A percentile compares a stretch with the other conserved stretches of the same genome.
Evolutionary conservation across 2,888 invertebrate genomes (phyloP).

Genomic region (Mayetiola destructor): DNA sequence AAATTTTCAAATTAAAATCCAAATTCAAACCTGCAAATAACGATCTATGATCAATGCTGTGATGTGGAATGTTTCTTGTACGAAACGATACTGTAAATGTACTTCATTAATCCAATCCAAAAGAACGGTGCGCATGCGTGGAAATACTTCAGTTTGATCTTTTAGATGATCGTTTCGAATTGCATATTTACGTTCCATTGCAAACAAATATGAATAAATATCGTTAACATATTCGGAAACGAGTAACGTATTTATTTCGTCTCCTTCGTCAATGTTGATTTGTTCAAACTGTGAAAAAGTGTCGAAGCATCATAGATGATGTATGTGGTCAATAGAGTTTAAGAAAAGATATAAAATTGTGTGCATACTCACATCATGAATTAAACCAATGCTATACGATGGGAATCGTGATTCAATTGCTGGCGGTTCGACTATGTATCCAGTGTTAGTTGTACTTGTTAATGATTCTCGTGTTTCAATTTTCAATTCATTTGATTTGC

Average conservation of each 20-base stretch:
- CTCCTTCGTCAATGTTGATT: conserved; percentile 63
- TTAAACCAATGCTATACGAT: background rate
- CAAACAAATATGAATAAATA: conserved; percentile 69
- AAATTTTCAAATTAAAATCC: background rate
- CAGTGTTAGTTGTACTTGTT: no score
- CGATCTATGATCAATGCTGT: conserved; percentile 79
- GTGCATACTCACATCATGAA: conserved; percentile 24
- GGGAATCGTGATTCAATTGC: background rate
- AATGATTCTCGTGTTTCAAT: background rate
- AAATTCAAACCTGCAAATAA: conserved; percentile 61
- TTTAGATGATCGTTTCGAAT: conserved; percentile 38
- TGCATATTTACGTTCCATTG: conserved; percentile 44
- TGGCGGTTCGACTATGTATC: background rate
- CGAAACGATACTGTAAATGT: conserved; percentile 67
- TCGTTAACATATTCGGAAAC: conserved; percentile 78
- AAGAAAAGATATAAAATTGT: conserved; percentile 31
- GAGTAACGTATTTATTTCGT: conserved; percentile 58
- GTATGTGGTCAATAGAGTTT: conserved; percentile 21
- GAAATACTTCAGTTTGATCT: conserved; percentile 42
- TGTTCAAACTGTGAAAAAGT: conserved; percentile 19
- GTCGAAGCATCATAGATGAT: no score
- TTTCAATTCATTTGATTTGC: background rate
- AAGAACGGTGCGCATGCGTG: conserved; percentile 76
- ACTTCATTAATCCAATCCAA: conserved; percentile 93
- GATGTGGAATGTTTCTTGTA: conserved; percentile 79